Percentiles rank a stretch among this genome's conserved stretches.
phyloP scores from a whole-genome alignment of 2,113 vertebrate species.

The Eubucco bourcierii region DNA sequence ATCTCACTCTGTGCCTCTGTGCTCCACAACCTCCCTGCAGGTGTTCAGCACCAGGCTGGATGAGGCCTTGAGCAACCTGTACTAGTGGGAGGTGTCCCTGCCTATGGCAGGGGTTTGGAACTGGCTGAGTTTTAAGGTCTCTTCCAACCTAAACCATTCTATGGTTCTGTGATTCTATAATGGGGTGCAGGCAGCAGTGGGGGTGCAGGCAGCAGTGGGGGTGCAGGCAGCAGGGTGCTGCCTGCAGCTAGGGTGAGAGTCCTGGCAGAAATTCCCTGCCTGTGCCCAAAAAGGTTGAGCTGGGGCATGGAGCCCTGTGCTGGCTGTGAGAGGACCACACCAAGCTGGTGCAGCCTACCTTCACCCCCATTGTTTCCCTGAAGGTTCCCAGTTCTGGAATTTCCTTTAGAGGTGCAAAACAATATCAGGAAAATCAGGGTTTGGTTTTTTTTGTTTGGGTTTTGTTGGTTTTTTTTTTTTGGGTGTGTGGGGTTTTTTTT shows the following conservation, averaged over 20 bases:
- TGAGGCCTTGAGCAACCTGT: too few species aligned
- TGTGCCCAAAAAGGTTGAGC: background rate
- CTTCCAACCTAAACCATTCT: too few species aligned
- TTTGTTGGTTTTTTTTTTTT: background rate
- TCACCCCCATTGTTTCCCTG: constrained; percentile 16
- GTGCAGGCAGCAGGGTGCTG: background rate
- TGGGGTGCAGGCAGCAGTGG: background rate
- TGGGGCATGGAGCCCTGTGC: background rate
- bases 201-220: background rate
- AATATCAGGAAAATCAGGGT: background rate
- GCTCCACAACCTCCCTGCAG: too few species aligned
- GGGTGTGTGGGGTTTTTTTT: background rate
- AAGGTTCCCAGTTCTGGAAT: background rate
- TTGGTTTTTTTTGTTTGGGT: background rate
- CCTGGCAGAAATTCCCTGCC: background rate
- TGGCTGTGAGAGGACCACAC: too few species aligned
- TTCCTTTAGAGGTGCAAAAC: constrained; percentile 32
- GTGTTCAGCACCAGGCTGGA: too few species aligned
- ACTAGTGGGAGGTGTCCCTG: too few species aligned
- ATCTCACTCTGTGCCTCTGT: too few species aligned
- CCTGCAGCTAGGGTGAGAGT: too few species aligned
- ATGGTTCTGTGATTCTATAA: background rate
- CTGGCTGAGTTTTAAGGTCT: too few species aligned
- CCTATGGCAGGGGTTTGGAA: too few species aligned
- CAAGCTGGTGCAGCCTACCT: background rate